phyloP scores from a whole-genome alignment of 2,113 vertebrate genomes.

The Etheostoma cragini region DNA sequence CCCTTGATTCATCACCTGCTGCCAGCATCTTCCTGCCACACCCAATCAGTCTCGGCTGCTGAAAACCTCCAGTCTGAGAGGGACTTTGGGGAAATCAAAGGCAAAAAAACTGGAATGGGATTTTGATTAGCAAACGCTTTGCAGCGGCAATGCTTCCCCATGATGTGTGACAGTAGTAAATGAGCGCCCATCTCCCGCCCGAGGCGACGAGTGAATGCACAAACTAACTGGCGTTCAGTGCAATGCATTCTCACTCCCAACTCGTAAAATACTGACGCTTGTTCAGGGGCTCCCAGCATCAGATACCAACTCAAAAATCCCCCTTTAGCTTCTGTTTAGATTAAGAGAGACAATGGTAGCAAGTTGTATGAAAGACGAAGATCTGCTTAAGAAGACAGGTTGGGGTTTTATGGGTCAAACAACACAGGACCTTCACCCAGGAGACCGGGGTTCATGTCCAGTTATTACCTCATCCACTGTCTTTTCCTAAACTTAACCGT shows the following conservation, averaged over 20 bases:
- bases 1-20: conserved; percentile 83
- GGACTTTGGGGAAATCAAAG: conserved; percentile 69
- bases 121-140: conserved; percentile 66
- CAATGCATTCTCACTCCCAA: background rate
- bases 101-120: conserved; percentile 48
- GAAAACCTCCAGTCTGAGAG: conserved; percentile 74
- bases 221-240: conserved; percentile 12
- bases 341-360: no score
- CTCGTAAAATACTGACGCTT: no score
- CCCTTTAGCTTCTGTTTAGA: no score
- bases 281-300: no score
- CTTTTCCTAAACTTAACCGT: no score
- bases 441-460: no score
- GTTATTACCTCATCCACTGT: no score
- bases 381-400: no score
- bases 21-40: conserved; percentile 79
- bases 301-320: no score
- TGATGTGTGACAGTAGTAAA: conserved; percentile 46
- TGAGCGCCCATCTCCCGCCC: background rate
- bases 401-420: no score
- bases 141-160: background rate
- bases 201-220: background rate
- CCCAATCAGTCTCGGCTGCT: conserved; percentile 65
- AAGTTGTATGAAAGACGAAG: no score
- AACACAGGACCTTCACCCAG: no score